These are phyloP conservation scores for Tragelaphus scriptus DNA, from an alignment of 2,113 vertebrate species.

Conservation along the genomic window DNA sequence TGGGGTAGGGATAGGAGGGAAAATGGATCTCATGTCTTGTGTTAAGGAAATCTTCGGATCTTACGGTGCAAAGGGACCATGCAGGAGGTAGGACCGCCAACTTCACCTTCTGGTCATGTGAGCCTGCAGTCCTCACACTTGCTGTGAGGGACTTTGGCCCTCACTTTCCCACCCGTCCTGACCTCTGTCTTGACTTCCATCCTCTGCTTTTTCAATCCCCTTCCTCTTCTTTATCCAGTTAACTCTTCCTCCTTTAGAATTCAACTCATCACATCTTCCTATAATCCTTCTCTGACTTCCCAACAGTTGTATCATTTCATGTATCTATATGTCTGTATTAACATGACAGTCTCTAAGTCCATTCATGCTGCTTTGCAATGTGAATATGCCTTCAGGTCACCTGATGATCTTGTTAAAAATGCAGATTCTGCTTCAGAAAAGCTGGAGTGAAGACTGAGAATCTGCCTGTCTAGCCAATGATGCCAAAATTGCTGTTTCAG, in stretches of 20 bases:
- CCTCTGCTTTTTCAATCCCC: neutral
- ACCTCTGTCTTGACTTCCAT: neutral
- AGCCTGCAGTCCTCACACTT: neutral
- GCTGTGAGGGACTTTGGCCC: neutral
- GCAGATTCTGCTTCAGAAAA: neutral
- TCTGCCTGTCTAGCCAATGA: fast-evolving
- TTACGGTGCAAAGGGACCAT: neutral
- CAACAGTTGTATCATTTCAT: neutral
- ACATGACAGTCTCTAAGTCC: neutral
- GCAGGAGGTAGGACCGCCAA: neutral
- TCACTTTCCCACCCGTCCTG: too few relatives aligned
- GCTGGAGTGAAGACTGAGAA: neutral
- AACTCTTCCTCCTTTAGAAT: neutral
- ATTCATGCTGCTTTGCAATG: neutral
- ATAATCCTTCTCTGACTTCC: neutral
- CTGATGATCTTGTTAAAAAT: neutral
- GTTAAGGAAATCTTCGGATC: neutral
- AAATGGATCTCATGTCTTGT: neutral
- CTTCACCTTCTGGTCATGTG: fast-evolving
- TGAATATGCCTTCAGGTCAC: neutral
- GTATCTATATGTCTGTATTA: neutral
- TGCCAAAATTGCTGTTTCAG: neutral
- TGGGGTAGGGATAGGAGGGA: neutral
- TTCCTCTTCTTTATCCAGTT: neutral
- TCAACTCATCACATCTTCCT: neutral